Base-by-base conservation (phyloP, 2,888 invertebrate genomes). In the Metallyticus violacea region DNA sequence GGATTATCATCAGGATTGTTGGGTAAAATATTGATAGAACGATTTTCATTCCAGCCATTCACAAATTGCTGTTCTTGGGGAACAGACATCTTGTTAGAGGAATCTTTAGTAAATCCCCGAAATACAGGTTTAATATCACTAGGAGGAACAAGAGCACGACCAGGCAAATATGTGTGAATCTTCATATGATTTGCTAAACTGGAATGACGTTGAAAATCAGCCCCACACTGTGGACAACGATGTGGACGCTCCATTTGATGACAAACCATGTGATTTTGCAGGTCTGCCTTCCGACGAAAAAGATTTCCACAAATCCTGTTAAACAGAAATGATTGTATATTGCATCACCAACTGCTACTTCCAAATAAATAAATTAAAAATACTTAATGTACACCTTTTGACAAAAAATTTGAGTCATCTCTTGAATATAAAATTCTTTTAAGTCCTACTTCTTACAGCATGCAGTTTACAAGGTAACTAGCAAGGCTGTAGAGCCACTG, bases 121-220 rank as follows among this genome's bases (percentile, higher is more conserved):
- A 94, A 92, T n/a, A 93, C 91, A 40, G 93, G 93, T 22, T 95
- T 95, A 0, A 92, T 91, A n/a, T 86, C 86, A 25, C 9, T 25
- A 30, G 40, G 15, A 81, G 30, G 15, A 6, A 77, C n/a, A 26
- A 83, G 28, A 25, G 83, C 83, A 26, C 83, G 30, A 81, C 96
- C 95, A 0, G 96, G 96, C 79, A 95, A 95, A 89, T 94, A 96
- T 0, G 97, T 96, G 90, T 97, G 97, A 26, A 95, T 95, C 90
- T 97, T 96, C 85, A 97, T 93, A 90, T 97, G 97, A 91, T 96
- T 96, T 93, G 97, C 95, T 81, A 97, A 93, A 91, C 97, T 97
- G 88, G 95, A 95, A 89, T 96, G 96, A 87, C 97, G 93, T 28
- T 96, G 95, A 90, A 96, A 97, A 2, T 96, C 93, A 26, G 96